Base-by-base conservation (phyloP, 2,888 invertebrate species). In the Ophraella communa region DNA sequence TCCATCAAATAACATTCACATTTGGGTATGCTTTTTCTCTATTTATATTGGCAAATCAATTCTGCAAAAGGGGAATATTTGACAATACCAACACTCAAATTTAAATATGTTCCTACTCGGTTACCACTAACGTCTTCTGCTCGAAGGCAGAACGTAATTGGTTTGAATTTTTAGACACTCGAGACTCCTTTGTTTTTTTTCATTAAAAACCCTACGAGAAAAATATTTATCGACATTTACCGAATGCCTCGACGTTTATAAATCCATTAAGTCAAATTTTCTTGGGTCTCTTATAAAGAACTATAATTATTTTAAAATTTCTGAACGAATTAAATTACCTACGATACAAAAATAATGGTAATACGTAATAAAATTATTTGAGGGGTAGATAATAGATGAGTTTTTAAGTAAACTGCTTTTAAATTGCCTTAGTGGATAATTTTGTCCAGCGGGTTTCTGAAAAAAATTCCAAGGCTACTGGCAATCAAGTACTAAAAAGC, bases 221-320 rank as follows among this genome's bases (percentile, higher is more conserved):
- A 65, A 61, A 52, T 65, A 65, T 51, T 56, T 65, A 65, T 65
- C 60, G 65, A 61, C 61, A 59, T 59, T 64, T 59, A 54, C 53
- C 64, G 52, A 65, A 65, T 65, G 65, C 61, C 56, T 42, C 44
- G 60, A 65, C 65, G 65, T 65, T 65, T 65, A 65, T 60, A 65
- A 65, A 56, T 61, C 55, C 65, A 65, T 65, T 56, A 65, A 52
- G 56, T 60, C 53, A 14, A 60, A 60, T 60, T 60, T 57, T 17
- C 30, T 35, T 53, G 52, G 52, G 27, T 52, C 52, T 44, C 49
- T 52, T 60, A 24, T 20, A 24, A 24, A 18, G 52, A 30, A 60
- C 60, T 33, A 57, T 63, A 57, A 63, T 63, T 63, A 63, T 57
- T 53, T 56, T 51, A 63, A 63, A 63, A 58, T 58, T 57, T 35